These are phyloP conservation scores for Xenus cinereus DNA, from an alignment of 2,113 vertebrate species.

Conservation along the genomic window DNA sequence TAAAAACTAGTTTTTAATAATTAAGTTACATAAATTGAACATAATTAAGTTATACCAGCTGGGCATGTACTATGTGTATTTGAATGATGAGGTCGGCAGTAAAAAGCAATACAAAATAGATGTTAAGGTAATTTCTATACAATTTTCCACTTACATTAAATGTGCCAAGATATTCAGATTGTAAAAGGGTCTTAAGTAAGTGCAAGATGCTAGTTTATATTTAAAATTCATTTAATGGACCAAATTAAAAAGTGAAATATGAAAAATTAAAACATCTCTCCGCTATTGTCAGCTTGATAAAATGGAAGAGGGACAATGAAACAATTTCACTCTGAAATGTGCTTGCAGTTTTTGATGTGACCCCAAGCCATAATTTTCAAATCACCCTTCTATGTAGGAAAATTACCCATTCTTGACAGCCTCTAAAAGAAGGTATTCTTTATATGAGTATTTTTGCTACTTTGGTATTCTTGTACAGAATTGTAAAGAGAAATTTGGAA, in stretches of 20 bases:
- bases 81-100: constrained; percentile 37
- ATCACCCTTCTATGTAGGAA: not conserved
- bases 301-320: constrained; percentile 21
- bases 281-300: not conserved
- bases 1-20: constrained; percentile 73
- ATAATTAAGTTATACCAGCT: constrained; percentile 70
- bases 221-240: constrained; percentile 39
- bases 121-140: constrained; percentile 22
- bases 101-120: constrained; percentile 49
- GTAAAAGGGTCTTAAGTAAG: not conserved
- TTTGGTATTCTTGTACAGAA: not conserved
- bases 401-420: not conserved
- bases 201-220: not conserved
- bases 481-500: not conserved
- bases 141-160: constrained; percentile 59
- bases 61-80: constrained; percentile 10
- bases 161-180: constrained; percentile 21
- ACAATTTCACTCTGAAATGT: not conserved
- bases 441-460: not conserved
- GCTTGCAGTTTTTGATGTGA: constrained; percentile 8
- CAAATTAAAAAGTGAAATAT: constrained; percentile 24
- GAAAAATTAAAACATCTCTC: constrained; percentile 22
- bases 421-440: not conserved
- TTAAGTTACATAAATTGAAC: constrained; percentile 69
- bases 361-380: not conserved